Base-by-base conservation (phyloP, 2,888 invertebrate species). In the Lagria hirta region DNA sequence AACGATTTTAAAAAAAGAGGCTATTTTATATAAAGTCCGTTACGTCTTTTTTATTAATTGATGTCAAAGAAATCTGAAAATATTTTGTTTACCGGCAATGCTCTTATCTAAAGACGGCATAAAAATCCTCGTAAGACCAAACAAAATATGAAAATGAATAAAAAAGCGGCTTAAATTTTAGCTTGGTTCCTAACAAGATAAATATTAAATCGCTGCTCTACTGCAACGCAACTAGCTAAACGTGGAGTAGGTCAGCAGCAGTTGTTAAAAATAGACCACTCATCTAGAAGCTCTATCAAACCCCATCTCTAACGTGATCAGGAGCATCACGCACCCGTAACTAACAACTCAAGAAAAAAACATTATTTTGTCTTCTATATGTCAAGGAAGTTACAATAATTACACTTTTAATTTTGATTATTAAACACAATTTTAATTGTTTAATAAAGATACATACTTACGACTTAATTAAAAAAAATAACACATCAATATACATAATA, bases 191-290 rank as follows among this genome's bases (percentile, higher is more conserved):
- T 22, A 22, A 7, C 22, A 22, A 7, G 22, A 22, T 22, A 22
- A 22, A 22, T 8, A 22, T 22, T 22, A 22, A 3, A 22, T 22
- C 27, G 27, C 7, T 27, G 12, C 7, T 12, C 27, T 27, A 13
- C 27, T 24, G 24, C 8, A 24, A 24, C 24, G 4, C 8, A 24
- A 24, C 8, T 24, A 24, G 24, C 24, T 12, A 13, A 27, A 13
- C 3, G 12, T 27, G 13, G 27, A 12, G 27, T 11, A 4, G 12
- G 27, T 27, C 12, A 27, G 13, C 27, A 27, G 12, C 12, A 27
- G 27, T 27, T 27, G 27, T 12, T 27, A 12, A 27, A 27, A 27
- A 27, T 27, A 27, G 27, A 13, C 10, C 27, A 27, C 27, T 10
- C 27, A 10, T 27, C 27, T 27, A 13, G 12, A 27, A 13, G 27